These are phyloP conservation scores for Myocastor coypus DNA, from an alignment of 2,113 vertebrate genomes.

Conservation along the genomic window DNA sequence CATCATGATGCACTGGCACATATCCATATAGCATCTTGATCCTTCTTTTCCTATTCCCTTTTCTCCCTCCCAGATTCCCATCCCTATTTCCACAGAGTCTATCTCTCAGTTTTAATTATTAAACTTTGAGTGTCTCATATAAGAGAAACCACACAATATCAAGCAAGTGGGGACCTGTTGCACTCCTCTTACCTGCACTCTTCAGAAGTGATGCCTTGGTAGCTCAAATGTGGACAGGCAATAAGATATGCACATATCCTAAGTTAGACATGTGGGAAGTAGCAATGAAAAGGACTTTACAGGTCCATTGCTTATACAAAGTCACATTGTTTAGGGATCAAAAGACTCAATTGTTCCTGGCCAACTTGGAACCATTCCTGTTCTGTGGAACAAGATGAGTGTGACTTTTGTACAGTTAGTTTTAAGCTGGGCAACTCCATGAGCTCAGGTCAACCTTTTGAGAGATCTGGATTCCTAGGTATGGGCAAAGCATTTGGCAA, in stretches of 20 bases:
- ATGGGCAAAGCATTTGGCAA: not conserved
- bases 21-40: not conserved
- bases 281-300: constrained; percentile 70
- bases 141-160: not conserved
- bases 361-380: not conserved
- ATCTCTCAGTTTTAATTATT: not conserved
- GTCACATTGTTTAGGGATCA: constrained; percentile 62
- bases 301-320: constrained; percentile 67
- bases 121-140: not conserved
- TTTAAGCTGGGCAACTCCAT: not conserved
- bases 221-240: constrained; percentile 56
- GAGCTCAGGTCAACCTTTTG: not conserved
- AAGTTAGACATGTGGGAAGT: constrained; percentile 77
- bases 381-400: not conserved
- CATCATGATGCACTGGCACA: not conserved
- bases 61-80: not conserved
- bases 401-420: not conserved
- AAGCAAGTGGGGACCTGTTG: not conserved
- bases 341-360: not conserved
- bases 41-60: not conserved
- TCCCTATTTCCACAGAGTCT: not conserved
- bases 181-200: constrained; percentile 71
- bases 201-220: constrained; percentile 64
- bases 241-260: constrained; percentile 55
- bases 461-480: not conserved